phyloP scores from a whole-genome alignment of 2,888 invertebrate genomes.

The Heteromyza rotundicornis region DNA sequence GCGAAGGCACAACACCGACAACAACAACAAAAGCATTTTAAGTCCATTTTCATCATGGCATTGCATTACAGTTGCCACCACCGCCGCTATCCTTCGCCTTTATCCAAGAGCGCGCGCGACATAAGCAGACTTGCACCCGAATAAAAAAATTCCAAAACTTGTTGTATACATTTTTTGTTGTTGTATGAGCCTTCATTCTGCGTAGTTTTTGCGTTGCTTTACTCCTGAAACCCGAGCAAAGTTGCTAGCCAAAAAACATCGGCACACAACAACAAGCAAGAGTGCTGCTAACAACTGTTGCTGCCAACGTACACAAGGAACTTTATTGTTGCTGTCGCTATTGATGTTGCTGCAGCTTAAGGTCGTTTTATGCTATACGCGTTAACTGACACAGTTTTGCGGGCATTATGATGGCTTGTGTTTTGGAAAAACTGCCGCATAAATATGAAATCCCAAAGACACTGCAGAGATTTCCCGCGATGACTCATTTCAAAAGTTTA shows the following conservation, averaged over 20 bases:
- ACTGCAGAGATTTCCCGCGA: too few relatives aligned
- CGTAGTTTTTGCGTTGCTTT: too few relatives aligned
- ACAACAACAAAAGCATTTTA: slow-evolving; percentile 44
- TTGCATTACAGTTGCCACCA: slow-evolving; percentile 33
- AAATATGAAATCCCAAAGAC: too few relatives aligned
- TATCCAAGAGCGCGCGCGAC: slow-evolving; percentile 1
- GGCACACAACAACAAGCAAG: slow-evolving; percentile 16
- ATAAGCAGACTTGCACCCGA: slow-evolving; percentile 3
- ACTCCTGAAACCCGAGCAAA: too few relatives aligned
- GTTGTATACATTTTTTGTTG: too few relatives aligned
- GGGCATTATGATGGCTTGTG: neutral
- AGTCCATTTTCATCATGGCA: slow-evolving; percentile 52
- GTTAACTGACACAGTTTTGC: neutral
- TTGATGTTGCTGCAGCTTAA: neutral
- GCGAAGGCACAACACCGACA: neutral
- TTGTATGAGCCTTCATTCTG: too few relatives aligned
- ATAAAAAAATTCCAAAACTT: too few relatives aligned
- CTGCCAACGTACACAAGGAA: slow-evolving; percentile 22
- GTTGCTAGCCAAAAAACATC: slow-evolving; percentile 19
- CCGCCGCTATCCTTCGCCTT: slow-evolving; percentile 35
- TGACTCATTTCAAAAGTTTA: too few relatives aligned
- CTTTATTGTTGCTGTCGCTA: neutral
- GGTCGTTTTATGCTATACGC: too few relatives aligned
- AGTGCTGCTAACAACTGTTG: slow-evolving; percentile 8
- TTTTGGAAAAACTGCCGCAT: neutral